Percentiles rank a stretch among this genome's conserved stretches.
These are phyloP conservation scores for Trichopria drosophilae DNA, from an alignment of 2,888 invertebrate species.

Conservation along the genomic window DNA sequence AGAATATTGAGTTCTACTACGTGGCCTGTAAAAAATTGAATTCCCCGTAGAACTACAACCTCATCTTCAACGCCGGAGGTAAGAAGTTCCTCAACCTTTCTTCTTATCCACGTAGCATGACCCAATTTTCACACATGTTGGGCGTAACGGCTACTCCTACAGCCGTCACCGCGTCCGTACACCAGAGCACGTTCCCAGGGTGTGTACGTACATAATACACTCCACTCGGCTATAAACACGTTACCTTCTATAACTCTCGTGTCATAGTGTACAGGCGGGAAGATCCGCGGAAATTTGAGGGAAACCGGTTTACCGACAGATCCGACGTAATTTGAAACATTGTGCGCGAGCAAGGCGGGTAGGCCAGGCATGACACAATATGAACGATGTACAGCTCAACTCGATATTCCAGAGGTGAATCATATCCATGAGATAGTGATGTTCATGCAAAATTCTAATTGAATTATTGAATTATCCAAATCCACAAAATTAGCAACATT, in stretches of 20 bases:
- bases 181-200: too few relatives aligned
- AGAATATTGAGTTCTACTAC: slow-evolving; percentile 16
- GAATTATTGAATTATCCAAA: too few relatives aligned
- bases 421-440: too few relatives aligned
- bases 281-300: slow-evolving; percentile 38
- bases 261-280: slow-evolving; percentile 35
- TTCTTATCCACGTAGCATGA: slow-evolving; percentile 13
- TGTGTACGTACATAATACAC: not conserved
- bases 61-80: slow-evolving; percentile 26
- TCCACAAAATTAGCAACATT: too few relatives aligned
- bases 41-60: slow-evolving; percentile 36
- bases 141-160: slow-evolving; percentile 12
- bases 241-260: slow-evolving; percentile 34
- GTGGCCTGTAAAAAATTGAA: slow-evolving; percentile 38
- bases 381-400: too few relatives aligned
- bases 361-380: too few relatives aligned
- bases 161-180: slow-evolving; percentile 7
- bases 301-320: too few relatives aligned
- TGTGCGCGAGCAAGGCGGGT: too few relatives aligned
- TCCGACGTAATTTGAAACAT: too few relatives aligned
- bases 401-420: too few relatives aligned
- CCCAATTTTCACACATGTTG: slow-evolving; percentile 30
- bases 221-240: slow-evolving; percentile 22
- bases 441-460: too few relatives aligned
- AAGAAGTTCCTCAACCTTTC: slow-evolving; percentile 27